These are phyloP conservation scores for Xanthia togata DNA, from an alignment of 2,888 invertebrate genomes.

Conservation along the genomic window DNA sequence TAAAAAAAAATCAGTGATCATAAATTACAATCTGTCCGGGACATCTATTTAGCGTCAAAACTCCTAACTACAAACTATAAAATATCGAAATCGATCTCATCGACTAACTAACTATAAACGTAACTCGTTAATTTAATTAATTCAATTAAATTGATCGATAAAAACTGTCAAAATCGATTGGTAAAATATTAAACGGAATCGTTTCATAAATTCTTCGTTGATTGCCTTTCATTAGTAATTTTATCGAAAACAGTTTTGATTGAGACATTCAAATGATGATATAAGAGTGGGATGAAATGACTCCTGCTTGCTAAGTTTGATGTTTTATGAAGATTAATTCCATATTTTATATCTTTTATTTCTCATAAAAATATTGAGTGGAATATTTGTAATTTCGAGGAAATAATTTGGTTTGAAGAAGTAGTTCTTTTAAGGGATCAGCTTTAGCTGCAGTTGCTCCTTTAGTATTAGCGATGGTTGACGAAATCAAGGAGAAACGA, in stretches of 20 bases:
- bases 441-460: not conserved
- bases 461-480: not conserved
- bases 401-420: not conserved
- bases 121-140: slow-evolving; percentile 61
- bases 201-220: slow-evolving; percentile 60
- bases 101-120: slow-evolving; percentile 45
- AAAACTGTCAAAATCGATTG: slow-evolving; percentile 63
- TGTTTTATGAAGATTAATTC: slow-evolving; percentile 39
- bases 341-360: slow-evolving; percentile 31
- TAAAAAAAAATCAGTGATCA: slow-evolving; percentile 19
- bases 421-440: not conserved
- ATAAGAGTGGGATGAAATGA: slow-evolving; percentile 40
- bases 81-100: slow-evolving; percentile 26
- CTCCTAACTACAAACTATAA: slow-evolving; percentile 47
- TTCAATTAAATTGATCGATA: slow-evolving; percentile 61
- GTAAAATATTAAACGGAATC: slow-evolving; percentile 53
- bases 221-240: slow-evolving; percentile 58
- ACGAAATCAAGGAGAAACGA: not conserved
- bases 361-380: slow-evolving; percentile 15
- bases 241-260: slow-evolving; percentile 59
- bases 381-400: slow-evolving; percentile 15
- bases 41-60: slow-evolving; percentile 36
- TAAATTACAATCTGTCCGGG: slow-evolving; percentile 11
- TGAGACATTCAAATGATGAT: slow-evolving; percentile 47
- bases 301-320: slow-evolving; percentile 34